Conservation (phyloP, 2,888 invertebrate species). For the Acrobasis repandana region DNA sequence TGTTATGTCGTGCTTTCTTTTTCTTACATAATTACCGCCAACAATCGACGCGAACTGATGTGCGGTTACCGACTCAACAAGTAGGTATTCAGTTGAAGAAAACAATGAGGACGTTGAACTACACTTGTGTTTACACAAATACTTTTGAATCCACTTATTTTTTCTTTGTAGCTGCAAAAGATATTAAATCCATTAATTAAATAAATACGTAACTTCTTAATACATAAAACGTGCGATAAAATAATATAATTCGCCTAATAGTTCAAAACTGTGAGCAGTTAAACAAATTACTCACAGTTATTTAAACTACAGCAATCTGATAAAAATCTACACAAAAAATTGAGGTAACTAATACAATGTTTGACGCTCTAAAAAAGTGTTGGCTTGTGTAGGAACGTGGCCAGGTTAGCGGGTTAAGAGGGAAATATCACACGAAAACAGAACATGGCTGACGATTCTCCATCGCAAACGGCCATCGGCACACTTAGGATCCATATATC, state of each 20-base stretch:
- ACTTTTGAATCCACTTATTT: too few species aligned
- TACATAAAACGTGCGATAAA: neutral
- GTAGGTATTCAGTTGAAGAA: neutral
- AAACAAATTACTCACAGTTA: neutral
- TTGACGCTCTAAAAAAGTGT: slow-evolving; percentile 42
- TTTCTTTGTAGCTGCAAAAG: too few species aligned
- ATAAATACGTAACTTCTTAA: neutral
- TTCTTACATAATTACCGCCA: slow-evolving; percentile 25
- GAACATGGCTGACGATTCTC: slow-evolving; percentile 34
- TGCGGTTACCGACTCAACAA: slow-evolving; percentile 28
- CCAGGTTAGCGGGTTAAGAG: slow-evolving; percentile 65
- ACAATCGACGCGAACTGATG: slow-evolving; percentile 31
- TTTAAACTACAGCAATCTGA: slow-evolving; percentile 1
- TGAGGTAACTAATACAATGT: slow-evolving; percentile 42
- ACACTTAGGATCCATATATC: slow-evolving; percentile 33
- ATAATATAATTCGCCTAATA: neutral
- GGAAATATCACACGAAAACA: slow-evolving; percentile 44
- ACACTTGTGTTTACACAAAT: too few species aligned
- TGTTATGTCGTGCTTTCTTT: slow-evolving; percentile 22
- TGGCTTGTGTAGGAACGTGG: slow-evolving; percentile 35
- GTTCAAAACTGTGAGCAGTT: neutral
- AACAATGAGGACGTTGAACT: neutral
- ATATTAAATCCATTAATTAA: too few species aligned
- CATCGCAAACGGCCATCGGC: slow-evolving; percentile 37
- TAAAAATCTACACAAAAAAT: neutral